Evolutionary conservation across 2,113 vertebrate genomes (phyloP).

Genomic region (Struthidea cinerea): DNA sequence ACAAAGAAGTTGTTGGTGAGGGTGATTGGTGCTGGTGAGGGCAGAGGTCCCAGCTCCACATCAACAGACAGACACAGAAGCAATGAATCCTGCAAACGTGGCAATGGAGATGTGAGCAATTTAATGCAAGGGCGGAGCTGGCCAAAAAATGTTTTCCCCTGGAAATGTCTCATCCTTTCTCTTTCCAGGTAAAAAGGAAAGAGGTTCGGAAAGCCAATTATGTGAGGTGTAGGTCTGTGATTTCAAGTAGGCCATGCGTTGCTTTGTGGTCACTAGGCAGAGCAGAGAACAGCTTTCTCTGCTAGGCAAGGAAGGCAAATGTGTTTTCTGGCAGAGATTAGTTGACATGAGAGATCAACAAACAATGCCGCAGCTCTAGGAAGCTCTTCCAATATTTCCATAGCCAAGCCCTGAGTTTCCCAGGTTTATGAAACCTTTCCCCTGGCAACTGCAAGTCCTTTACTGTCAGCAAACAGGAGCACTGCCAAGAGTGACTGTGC

Average conservation of each 20-base stretch:
- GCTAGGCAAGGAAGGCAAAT: neutral
- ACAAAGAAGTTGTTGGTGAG: neutral
- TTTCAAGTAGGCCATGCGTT: neutral
- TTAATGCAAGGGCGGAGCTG: neutral
- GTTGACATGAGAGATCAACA: neutral
- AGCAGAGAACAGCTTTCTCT: neutral
- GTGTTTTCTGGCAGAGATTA: neutral
- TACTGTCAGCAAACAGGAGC: neutral
- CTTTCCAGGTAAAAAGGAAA: neutral
- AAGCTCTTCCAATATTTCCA: neutral
- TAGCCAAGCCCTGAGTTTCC: neutral
- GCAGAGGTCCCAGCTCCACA: neutral
- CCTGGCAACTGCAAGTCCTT: neutral
- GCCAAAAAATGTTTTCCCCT: neutral
- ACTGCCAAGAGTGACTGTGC: neutral
- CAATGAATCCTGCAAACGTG: neutral
- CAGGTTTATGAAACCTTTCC: neutral
- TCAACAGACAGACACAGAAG: neutral
- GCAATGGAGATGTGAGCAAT: neutral
- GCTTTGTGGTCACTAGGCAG: neutral
- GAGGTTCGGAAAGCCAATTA: neutral
- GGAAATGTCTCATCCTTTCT: neutral
- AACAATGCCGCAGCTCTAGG: neutral
- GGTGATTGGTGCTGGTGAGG: neutral
- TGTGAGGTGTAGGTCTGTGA: fast-evolving